Base-by-base conservation (phyloP, 2,888 invertebrate species). In the Andrena camellia region DNA sequence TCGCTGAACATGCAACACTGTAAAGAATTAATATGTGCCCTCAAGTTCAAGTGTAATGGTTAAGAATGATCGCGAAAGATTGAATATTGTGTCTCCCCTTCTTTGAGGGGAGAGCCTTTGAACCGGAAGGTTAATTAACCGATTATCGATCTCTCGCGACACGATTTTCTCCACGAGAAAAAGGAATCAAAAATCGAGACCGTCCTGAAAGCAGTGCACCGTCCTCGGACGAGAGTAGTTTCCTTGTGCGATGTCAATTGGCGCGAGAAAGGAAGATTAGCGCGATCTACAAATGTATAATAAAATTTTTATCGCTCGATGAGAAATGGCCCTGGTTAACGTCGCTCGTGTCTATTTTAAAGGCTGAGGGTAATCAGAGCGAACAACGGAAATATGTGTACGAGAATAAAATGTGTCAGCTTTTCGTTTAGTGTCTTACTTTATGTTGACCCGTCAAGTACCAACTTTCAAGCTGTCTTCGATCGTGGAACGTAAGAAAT, bases 371-470 rank as follows among this genome's bases (percentile, higher is more conserved):
- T 57, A 50, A 68, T 54, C 60, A 50, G 1, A 50, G 23, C 57
- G 50, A 72, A 26, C 29, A 35, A 20, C 17, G 33, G 57, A 33
- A 54, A 17, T 17, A 17, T 17, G 42, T 70, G 48, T 70, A 33
- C n/a, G 72, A 79, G 80, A 86, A 33, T 85, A 72, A 85, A 85
- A 82, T 83, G 88, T 80, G 80, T 87, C 86, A 85, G 70, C 33
- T 70, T 87, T 70, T 87, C 60, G 77, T 66, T 72, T 60, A 66
- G 50, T 68, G 66, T 81, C 60, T 80, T 70, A 74, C 42, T 75
- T 80, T 17, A 57, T 60, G 67, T 60, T 29, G 57, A 78, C 69
- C 81, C 69, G 29, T 70, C 64, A 57, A 72, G 54, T 63, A 80
- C 48, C 71, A 67, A 66, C n/a, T 31, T 54, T 23, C 8, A 54